Base-by-base conservation (phyloP, 1,140 invertebrate species). In the Pogonus chalceus region DNA sequence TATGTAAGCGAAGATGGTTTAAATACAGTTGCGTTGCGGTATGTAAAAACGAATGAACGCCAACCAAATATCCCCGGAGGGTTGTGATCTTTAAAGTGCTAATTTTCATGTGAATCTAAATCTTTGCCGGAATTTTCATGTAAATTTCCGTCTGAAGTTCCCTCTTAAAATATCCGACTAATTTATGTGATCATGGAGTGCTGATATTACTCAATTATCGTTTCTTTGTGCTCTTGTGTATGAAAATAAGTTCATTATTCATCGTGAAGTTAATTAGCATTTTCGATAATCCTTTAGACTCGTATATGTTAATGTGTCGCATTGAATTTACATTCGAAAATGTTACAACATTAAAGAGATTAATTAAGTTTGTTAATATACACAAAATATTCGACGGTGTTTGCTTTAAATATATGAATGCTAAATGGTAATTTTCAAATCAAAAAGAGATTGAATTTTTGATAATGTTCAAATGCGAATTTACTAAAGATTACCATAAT, bases 231-330 rank as follows among this genome's bases (percentile, higher is more conserved):
- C 37, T 43, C 37, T 43, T 43, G 37, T 43, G 37, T 43, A 43
- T 43, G 37, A 43, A 43, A 43, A 43, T 43, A 43, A 43, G 37
- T 43, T 43, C 37, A 43, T 43, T 43, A 43, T 43, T 43, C 37
- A 43, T 43, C 37, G 37, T 43, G 9, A 43, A 43, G 37, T 43
- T 43, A 43, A 43, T 43, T 43, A 43, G 37, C 37, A 43, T 43
- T 43, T 43, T 43, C 37, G 37, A 43, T 43, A 43, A 43, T 43
- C 37, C 37, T 43, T 43, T 43, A 43, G 7, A 43, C 37, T 43
- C 37, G 18, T 43, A 18, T 43, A 43, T 43, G 37, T 43, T 9
- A 12, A 12, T 43, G 37, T 43, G 37, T 43, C 37, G 37, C 37
- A 18, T 43, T 18, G 37, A 18, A 43, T 43, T 43, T 43, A 43